Percentiles rank a stretch among this genome's conserved stretches.
phyloP scores from a whole-genome alignment of 2,113 vertebrate species.

The Phyllostomus discolor region DNA sequence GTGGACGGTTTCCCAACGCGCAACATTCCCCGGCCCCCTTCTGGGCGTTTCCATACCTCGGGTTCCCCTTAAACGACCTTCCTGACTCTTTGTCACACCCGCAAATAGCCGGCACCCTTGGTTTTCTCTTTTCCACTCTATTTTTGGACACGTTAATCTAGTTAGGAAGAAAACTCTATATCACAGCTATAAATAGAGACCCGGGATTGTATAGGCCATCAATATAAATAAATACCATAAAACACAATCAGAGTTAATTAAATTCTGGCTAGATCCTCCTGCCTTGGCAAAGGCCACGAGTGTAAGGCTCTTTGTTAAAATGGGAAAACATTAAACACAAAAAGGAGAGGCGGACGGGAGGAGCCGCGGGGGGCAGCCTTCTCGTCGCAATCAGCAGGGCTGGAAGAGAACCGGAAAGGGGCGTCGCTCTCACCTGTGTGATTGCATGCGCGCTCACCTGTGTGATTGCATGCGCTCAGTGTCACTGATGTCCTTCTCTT shows the following conservation, averaged over 20 bases:
- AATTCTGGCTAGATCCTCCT: conserved; percentile 46
- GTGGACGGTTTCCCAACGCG: background rate
- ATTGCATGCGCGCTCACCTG: accelerated
- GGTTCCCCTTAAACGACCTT: background rate
- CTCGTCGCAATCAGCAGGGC: background rate
- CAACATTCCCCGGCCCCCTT: background rate
- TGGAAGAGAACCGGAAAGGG: background rate
- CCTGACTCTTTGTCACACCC: accelerated
- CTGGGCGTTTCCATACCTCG: background rate
- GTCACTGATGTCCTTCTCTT: background rate
- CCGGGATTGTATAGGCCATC: conserved; percentile 7
- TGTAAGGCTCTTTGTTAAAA: background rate
- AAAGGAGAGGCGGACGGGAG: background rate
- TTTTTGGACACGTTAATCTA: conserved; percentile 7
- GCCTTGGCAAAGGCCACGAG: background rate
- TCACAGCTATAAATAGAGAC: conserved; percentile 39
- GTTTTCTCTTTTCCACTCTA: background rate
- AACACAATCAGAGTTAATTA: conserved; percentile 51
- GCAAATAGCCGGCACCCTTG: accelerated
- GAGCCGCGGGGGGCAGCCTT: background rate
- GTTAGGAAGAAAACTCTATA: background rate
- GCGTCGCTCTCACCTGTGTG: background rate
- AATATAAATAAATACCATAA: conserved; percentile 43
- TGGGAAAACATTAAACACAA: conserved; percentile 11
- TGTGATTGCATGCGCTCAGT: accelerated